Evolutionary conservation across 2,113 vertebrate species (phyloP).

Genomic region (Nothobranchius furzeri): DNA sequence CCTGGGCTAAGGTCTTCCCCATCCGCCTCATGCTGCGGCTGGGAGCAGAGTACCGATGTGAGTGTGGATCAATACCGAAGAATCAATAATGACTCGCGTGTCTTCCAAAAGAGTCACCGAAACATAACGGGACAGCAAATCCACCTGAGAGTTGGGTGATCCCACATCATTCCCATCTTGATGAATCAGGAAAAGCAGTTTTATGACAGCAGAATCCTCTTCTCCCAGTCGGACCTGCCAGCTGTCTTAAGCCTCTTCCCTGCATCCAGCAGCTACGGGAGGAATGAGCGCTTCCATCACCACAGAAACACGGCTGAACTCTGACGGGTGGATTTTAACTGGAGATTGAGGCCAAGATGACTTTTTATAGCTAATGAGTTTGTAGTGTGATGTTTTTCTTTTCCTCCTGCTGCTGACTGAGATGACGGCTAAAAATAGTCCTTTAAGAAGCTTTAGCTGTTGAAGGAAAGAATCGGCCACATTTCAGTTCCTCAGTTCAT

Average conservation of each 20-base stretch:
- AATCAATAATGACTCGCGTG: not conserved
- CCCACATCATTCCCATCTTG: conserved; percentile 3
- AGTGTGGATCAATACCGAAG: conserved; percentile 64
- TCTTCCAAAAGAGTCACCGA: too few relatives aligned
- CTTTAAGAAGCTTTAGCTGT: conserved; percentile 57
- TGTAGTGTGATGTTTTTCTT: conserved; percentile 21
- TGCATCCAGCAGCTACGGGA: conserved; percentile 30
- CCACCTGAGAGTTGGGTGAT: not conserved
- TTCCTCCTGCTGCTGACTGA: conserved; percentile 56
- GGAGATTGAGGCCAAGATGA: conserved; percentile 26
- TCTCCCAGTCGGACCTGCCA: conserved; percentile 36
- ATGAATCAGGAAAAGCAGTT: conserved; percentile 2
- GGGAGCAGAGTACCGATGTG: conserved; percentile 96
- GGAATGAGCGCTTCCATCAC: conserved; percentile 41
- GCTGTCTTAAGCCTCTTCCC: conserved; percentile 50
- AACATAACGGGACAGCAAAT: too few relatives aligned
- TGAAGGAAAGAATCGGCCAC: conserved; percentile 16
- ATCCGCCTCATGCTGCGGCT: conserved; percentile 96
- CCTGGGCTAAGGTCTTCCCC: conserved; percentile 99
- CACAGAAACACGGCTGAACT: not conserved
- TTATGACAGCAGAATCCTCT: conserved; percentile 42
- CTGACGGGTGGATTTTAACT: not conserved
- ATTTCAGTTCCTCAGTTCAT: conserved; percentile 17
- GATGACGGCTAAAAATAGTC: conserved; percentile 65
- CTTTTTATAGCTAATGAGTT: conserved; percentile 40